A percentile compares a stretch with the other conserved stretches of the same genome.
phyloP scores from a whole-genome alignment of 1,140 invertebrate species.

The Drosophila mauritiana region DNA sequence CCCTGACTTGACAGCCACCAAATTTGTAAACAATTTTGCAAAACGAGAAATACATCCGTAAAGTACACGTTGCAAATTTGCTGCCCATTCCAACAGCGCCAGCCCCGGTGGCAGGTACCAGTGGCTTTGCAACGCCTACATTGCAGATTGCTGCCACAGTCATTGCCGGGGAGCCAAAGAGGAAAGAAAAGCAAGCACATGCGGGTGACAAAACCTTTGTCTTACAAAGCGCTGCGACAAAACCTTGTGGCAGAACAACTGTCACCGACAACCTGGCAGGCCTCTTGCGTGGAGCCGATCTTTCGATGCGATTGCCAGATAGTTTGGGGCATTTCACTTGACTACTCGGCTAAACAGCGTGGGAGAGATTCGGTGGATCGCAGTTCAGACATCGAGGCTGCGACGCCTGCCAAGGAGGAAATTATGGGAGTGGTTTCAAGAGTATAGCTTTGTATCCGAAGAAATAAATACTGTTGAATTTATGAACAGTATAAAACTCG shows the following conservation, averaged over 20 bases:
- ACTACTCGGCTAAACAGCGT: constrained; percentile 20
- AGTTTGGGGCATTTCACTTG: constrained; percentile 16
- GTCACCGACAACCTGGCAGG: constrained; percentile 29
- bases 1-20: constrained; percentile 48
- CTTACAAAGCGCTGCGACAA: constrained; percentile 44
- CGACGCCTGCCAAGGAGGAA: neutral
- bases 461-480: too few relatives aligned
- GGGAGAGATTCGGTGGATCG: constrained; percentile 22
- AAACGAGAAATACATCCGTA: constrained; percentile 23
- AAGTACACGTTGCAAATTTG: constrained; percentile 43
- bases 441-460: too few relatives aligned
- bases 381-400: neutral
- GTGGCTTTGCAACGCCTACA: constrained; percentile 51
- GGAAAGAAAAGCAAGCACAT: constrained; percentile 25
- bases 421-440: too few relatives aligned
- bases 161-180: constrained; percentile 11
- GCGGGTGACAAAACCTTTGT: constrained; percentile 56
- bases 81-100: constrained; percentile 35
- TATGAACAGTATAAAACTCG: too few relatives aligned
- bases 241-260: constrained; percentile 24
- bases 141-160: constrained; percentile 31
- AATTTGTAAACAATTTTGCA: constrained; percentile 55
- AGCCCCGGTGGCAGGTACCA: constrained; percentile 47
- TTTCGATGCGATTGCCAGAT: constrained; percentile 38
- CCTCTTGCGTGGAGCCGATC: constrained; percentile 34